Conservation (phyloP, 2,797 vertebrate species). For the Orestias chungarensis region DNA sequence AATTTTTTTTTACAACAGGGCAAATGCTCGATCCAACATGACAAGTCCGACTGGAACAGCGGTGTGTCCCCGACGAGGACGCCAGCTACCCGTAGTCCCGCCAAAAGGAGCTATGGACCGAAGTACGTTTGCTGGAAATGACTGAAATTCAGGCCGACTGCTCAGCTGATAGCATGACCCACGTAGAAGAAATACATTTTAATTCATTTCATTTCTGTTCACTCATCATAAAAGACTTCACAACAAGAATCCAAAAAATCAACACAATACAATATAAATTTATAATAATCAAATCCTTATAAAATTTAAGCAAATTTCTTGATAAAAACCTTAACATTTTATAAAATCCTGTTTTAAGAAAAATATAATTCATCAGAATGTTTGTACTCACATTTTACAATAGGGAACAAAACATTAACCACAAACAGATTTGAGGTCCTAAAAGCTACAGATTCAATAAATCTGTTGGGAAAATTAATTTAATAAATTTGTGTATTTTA, state of each 20-base stretch:
- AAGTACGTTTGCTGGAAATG: conserved; percentile 81
- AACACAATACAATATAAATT: not conserved
- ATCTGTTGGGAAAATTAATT: not conserved
- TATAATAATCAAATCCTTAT: not conserved
- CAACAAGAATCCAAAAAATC: not conserved
- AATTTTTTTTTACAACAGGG: conserved; percentile 73
- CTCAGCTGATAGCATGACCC: not conserved
- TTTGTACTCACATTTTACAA: not conserved
- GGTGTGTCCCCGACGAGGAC: conserved; percentile 80
- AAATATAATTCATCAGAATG: not conserved
- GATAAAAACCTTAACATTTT: not conserved
- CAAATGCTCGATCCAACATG: conserved; percentile 85
- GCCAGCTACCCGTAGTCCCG: conserved; percentile 89
- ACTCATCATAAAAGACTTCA: not conserved
- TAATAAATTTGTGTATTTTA: not conserved
- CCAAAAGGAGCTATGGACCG: conserved; percentile 87
- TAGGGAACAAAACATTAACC: not conserved
- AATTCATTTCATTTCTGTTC: not conserved
- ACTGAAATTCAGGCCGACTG: not conserved
- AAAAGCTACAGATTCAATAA: no score
- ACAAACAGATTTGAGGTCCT: not conserved
- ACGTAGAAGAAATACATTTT: not conserved
- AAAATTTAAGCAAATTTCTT: not conserved
- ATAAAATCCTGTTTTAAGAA: not conserved
- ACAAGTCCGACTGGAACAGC: conserved; percentile 90